Conservation (phyloP, 92 coral and sea anemone species). For the Palythoa grandiflora region DNA sequence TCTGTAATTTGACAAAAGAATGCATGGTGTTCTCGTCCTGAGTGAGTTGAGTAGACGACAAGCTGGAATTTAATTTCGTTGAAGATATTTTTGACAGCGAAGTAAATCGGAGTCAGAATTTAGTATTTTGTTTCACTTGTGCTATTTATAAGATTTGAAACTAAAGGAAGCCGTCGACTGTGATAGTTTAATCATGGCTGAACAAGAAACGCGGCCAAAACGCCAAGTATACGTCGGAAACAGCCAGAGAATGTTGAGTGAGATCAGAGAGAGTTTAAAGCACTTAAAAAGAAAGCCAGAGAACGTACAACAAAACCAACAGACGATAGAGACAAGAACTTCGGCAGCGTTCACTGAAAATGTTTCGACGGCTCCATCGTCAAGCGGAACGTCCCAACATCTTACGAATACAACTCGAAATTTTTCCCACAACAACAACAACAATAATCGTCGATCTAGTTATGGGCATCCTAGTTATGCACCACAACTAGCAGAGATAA, state of each 20-base stretch:
- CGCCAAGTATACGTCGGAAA: conserved; percentile 80
- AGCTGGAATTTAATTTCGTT: conserved; percentile 13
- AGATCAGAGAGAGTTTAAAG: conserved; percentile 86
- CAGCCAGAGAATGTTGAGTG: conserved; percentile 90
- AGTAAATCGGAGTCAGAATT: not conserved
- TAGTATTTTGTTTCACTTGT: not conserved
- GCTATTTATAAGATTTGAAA: not conserved
- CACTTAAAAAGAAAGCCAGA: conserved; percentile 86
- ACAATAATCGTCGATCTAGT: conserved; percentile 64
- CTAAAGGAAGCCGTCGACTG: not conserved
- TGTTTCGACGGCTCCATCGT: conserved; percentile 39
- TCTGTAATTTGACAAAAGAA: conserved; percentile 37
- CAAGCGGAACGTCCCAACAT: conserved; percentile 39
- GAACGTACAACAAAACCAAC: conserved; percentile 23
- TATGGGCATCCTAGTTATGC: conserved; percentile 52
- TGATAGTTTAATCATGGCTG: conserved; percentile 43
- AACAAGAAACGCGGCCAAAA: conserved; percentile 48
- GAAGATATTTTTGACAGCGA: conserved; percentile 25
- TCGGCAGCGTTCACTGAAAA: conserved; percentile 52
- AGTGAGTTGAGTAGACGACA: conserved; percentile 15
- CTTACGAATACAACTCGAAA: conserved; percentile 49
- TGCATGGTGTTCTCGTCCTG: conserved; percentile 16
- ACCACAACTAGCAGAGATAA: conserved; percentile 77
- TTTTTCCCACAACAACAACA: conserved; percentile 40
- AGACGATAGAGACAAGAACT: conserved; percentile 49